Percentiles rank a stretch among this genome's conserved stretches.
phyloP scores from a whole-genome alignment of 2,888 invertebrate species.

The Aleiodes leptofemur region DNA sequence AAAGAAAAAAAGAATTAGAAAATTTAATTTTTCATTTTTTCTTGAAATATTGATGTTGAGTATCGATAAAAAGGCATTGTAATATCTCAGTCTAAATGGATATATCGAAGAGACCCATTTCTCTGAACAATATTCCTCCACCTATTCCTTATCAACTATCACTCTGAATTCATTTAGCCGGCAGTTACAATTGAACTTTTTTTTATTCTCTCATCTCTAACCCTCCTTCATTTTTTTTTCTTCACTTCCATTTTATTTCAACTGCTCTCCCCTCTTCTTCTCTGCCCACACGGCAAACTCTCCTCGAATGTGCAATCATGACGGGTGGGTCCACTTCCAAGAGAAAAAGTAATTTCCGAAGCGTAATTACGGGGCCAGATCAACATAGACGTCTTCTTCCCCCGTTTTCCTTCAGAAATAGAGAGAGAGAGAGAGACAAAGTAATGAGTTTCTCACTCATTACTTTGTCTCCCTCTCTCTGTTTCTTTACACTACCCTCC shows the following conservation, averaged over 20 bases:
- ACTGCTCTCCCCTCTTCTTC: conserved; percentile 3
- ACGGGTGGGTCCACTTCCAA: conserved; percentile 45
- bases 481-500: conserved; percentile 20
- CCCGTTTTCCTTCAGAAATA: conserved; percentile 2
- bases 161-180: conserved; percentile 30
- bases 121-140: conserved; percentile 9
- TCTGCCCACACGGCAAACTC: conserved; percentile 46
- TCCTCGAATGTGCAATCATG: conserved; percentile 57
- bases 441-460: no score
- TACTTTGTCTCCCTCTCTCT: conserved; percentile 4
- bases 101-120: conserved; percentile 16
- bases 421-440: no score
- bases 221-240: conserved; percentile 18
- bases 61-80: neutral
- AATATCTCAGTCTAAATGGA: conserved; percentile 17
- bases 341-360: conserved; percentile 59
- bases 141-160: conserved; percentile 10
- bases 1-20: neutral
- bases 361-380: conserved; percentile 56
- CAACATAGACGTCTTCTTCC: conserved; percentile 46
- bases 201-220: conserved; percentile 10
- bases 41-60: neutral
- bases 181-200: conserved; percentile 24
- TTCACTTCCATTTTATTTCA: conserved; percentile 20
- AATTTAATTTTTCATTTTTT: neutral